Percentiles rank a stretch among this genome's conserved stretches.
These are phyloP conservation scores for Laterallus jamaicensis DNA, from an alignment of 2,113 vertebrate genomes.

Conservation along the genomic window DNA sequence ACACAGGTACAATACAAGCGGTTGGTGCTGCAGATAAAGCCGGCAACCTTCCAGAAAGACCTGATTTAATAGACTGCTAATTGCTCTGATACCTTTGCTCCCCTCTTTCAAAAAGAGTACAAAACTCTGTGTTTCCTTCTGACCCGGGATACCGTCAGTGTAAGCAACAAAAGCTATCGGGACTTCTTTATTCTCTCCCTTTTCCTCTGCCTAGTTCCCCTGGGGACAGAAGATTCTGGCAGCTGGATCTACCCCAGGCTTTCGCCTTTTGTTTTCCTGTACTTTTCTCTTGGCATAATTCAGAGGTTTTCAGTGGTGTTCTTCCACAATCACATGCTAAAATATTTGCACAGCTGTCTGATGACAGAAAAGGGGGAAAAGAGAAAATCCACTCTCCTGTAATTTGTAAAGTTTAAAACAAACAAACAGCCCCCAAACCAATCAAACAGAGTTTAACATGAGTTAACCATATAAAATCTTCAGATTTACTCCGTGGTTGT, in stretches of 20 bases:
- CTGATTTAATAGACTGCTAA: not conserved
- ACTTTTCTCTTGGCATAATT: conserved; percentile 55
- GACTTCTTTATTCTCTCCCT: not conserved
- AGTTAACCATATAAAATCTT: not conserved
- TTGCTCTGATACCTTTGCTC: not conserved
- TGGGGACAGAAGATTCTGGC: conserved; percentile 51
- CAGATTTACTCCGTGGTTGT: not conserved
- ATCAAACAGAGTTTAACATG: not conserved
- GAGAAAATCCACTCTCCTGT: not conserved
- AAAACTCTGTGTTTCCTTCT: not conserved
- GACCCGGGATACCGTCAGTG: not conserved
- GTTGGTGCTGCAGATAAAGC: not conserved
- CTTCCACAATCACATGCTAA: conserved; percentile 59
- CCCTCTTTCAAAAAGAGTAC: not conserved
- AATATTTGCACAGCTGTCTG: conserved; percentile 73
- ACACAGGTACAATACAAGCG: not conserved
- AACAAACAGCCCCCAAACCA: not conserved
- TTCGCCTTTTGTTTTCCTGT: conserved; percentile 64
- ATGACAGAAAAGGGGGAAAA: not conserved
- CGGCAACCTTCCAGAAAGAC: not conserved
- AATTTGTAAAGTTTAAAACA: not conserved
- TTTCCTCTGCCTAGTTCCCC: not conserved
- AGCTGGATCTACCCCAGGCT: not conserved
- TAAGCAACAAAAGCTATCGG: not conserved
- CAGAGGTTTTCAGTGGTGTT: conserved; percentile 59